Percentiles rank a stretch among this genome's conserved stretches.
Conservation (phyloP, 1,140 invertebrate genomes). For the Heliconius melpomene region DNA sequence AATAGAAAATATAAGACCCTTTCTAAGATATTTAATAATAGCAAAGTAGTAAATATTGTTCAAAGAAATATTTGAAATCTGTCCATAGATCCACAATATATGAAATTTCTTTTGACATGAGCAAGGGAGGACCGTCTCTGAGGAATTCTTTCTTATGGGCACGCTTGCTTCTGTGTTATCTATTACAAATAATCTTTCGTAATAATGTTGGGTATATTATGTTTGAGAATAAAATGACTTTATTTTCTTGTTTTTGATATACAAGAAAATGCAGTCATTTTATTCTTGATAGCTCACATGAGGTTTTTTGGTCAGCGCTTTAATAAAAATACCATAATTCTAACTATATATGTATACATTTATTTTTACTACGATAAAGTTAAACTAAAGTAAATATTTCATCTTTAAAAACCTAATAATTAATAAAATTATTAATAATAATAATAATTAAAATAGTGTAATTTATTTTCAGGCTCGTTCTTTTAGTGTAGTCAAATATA, state of each 20-base stretch:
- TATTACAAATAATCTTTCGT: neutral
- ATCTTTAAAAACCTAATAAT: too few relatives aligned
- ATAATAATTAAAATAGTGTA: too few relatives aligned
- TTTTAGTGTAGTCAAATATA: neutral
- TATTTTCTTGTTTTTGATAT: neutral
- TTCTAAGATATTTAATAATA: neutral
- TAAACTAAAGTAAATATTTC: too few relatives aligned
- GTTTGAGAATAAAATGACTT: neutral
- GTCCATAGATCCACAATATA: neutral
- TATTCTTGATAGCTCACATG: too few relatives aligned
- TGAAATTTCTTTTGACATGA: neutral
- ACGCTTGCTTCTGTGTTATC: neutral
- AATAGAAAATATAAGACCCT: neutral
- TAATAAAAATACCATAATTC: too few relatives aligned
- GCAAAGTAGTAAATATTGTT: neutral
- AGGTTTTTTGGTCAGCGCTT: neutral
- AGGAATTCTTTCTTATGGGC: neutral
- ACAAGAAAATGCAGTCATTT: too few relatives aligned
- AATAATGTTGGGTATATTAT: neutral
- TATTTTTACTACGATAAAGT: too few relatives aligned
- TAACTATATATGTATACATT: too few relatives aligned
- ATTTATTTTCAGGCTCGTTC: too few relatives aligned
- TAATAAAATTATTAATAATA: too few relatives aligned
- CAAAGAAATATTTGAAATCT: neutral
- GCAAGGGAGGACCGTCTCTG: neutral